A percentile compares a stretch with the other conserved stretches of the same genome.
phyloP scores from a whole-genome alignment of 1,140 invertebrate genomes.

The Brachionus plicatilis region DNA sequence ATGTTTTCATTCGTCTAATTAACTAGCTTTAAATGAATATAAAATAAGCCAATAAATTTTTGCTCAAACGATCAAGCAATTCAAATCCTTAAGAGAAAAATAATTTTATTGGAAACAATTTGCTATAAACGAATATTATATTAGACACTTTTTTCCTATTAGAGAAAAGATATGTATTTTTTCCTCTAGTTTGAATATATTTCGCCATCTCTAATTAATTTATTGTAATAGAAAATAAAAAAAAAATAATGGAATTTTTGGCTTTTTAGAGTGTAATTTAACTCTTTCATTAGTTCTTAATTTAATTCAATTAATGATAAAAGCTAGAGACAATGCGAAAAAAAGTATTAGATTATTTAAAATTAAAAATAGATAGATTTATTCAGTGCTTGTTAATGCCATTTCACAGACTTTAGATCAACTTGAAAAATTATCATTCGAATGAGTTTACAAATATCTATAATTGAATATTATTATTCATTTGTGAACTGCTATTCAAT shows the following conservation, averaged over 20 bases:
- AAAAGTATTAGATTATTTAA: neutral
- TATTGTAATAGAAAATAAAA: neutral
- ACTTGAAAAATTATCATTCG: neutral
- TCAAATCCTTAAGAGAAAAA: neutral
- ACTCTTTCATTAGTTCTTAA: constrained; percentile 10
- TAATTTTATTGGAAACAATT: constrained; percentile 32
- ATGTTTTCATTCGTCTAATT: constrained; percentile 1
- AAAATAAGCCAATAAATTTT: constrained; percentile 10
- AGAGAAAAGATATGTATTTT: neutral
- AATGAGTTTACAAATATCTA: too few species aligned
- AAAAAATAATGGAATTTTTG: neutral
- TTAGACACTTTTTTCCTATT: constrained; percentile 18
- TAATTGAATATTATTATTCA: too few species aligned
- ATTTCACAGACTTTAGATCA: neutral
- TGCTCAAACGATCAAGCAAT: constrained; percentile 4
- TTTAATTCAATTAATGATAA: constrained; percentile 17
- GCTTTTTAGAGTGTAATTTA: neutral
- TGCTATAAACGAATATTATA: constrained; percentile 19
- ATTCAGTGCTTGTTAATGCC: neutral
- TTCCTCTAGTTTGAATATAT: neutral
- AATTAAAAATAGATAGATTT: neutral
- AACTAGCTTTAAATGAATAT: neutral
- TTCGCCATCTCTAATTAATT: constrained; percentile 1
- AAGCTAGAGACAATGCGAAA: neutral
- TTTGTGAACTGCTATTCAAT: too few species aligned